These are phyloP conservation scores for Panagrolaimus sp. DNA, from an alignment of 1,140 invertebrate genomes.

Conservation along the genomic window DNA sequence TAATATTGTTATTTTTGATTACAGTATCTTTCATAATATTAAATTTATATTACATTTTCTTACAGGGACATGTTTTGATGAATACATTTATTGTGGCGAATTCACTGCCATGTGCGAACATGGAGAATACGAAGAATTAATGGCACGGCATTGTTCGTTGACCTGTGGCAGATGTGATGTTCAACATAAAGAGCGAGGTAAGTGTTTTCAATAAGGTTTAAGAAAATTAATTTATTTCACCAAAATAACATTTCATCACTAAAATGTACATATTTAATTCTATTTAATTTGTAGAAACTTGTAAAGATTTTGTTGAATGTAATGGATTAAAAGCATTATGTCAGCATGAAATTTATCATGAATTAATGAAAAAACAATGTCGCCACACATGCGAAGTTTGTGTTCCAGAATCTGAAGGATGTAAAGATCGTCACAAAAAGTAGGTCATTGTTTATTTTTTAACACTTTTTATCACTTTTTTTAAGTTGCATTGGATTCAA, in stretches of 20 bases:
- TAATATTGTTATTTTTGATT: background rate
- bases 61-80: constrained; percentile 79
- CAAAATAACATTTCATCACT: no score
- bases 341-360: constrained; percentile 9
- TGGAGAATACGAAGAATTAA: constrained; percentile 24
- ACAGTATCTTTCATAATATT: no score
- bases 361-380: constrained; percentile 20
- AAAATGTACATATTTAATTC: no score
- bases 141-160: constrained; percentile 29
- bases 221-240: no score
- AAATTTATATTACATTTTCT: background rate
- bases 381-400: constrained; percentile 24
- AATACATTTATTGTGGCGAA: constrained; percentile 31
- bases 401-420: constrained; percentile 17
- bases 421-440: constrained; percentile 33
- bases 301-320: constrained; percentile 25
- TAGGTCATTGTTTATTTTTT: constrained; percentile 10
- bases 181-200: constrained; percentile 22
- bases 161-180: constrained; percentile 27
- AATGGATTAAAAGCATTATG: constrained; percentile 18
- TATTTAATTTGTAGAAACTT: constrained; percentile 25
- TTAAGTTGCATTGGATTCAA: constrained; percentile 25
- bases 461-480: background rate
- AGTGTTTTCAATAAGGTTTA: no score
- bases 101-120: constrained; percentile 26